Conservation (phyloP, 2,888 invertebrate genomes). For the Neria commutata region DNA sequence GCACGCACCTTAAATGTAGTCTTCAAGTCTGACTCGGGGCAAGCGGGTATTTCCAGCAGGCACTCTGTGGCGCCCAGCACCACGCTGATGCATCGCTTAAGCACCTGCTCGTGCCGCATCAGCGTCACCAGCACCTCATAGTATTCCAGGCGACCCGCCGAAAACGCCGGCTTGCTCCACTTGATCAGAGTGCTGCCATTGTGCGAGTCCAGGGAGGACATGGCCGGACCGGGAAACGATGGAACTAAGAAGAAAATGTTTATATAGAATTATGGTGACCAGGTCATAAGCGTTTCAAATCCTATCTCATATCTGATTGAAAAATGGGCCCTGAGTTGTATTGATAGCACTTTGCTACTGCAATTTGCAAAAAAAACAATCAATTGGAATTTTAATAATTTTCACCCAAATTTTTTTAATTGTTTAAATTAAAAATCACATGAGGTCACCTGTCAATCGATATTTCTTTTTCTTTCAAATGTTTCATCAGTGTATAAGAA, state of each 20-base stretch:
- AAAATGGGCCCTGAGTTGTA: too few species aligned
- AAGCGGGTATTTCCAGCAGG: constrained; percentile 35
- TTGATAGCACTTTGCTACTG: too few species aligned
- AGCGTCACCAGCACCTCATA: constrained; percentile 64
- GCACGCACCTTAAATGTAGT: constrained; percentile 51
- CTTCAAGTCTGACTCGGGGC: constrained; percentile 37
- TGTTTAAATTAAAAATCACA: too few species aligned
- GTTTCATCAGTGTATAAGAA: too few species aligned
- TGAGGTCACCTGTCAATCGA: too few species aligned
- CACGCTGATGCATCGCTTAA: constrained; percentile 37
- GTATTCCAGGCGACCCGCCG: constrained; percentile 66
- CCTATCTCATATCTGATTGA: too few species aligned
- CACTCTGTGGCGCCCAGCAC: constrained; percentile 36
- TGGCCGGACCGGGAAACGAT: constrained; percentile 36
- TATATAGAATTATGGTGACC: too few species aligned
- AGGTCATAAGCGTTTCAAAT: too few species aligned
- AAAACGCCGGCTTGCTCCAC: constrained; percentile 65
- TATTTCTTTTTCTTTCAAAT: too few species aligned
- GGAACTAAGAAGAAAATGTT: constrained; percentile 42
- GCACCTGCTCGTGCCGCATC: constrained; percentile 38
- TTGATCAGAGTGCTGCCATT: constrained; percentile 36
- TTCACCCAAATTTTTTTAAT: too few species aligned
- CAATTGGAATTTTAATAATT: too few species aligned
- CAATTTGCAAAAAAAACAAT: too few species aligned
- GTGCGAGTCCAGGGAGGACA: constrained; percentile 24